Percentiles rank a stretch among this genome's conserved stretches.
phyloP scores from a whole-genome alignment of 2,797 vertebrate species.

The Coluber constrictor region DNA sequence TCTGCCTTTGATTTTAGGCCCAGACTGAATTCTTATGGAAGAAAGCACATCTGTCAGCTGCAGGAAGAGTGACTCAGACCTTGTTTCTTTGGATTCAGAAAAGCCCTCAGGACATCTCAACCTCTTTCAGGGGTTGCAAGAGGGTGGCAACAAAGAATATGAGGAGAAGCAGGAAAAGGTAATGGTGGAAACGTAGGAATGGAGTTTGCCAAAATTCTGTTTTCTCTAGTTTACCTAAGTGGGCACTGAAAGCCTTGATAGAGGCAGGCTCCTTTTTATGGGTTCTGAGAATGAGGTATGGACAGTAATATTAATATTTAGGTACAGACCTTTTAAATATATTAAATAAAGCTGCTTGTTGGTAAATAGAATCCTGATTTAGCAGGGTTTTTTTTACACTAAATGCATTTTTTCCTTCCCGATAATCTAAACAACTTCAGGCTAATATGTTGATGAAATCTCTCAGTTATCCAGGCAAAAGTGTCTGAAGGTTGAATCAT shows the following conservation, averaged over 20 bases:
- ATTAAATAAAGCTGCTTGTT: neutral
- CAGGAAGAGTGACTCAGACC: neutral
- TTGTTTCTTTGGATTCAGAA: neutral
- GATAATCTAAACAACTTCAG: neutral
- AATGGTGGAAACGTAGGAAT: neutral
- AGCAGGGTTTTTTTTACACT: neutral
- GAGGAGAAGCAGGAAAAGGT: conserved; percentile 85
- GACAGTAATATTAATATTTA: neutral
- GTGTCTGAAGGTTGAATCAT: too few species aligned
- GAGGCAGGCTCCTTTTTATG: neutral
- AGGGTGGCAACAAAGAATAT: conserved; percentile 81
- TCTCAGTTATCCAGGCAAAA: too few species aligned
- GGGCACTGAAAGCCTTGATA: neutral
- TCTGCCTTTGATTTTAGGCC: conserved; percentile 67
- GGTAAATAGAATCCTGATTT: neutral
- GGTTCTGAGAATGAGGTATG: neutral
- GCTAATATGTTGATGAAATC: neutral
- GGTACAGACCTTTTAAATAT: neutral
- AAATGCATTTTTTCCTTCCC: neutral
- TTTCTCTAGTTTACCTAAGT: neutral
- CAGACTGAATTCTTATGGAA: conserved; percentile 82
- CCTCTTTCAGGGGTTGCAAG: conserved; percentile 79
- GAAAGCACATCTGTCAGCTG: conserved; percentile 70
- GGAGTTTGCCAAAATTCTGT: neutral
- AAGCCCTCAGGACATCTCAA: conserved; percentile 70